Evolutionary conservation across 2,888 invertebrate genomes (phyloP).

Genomic region (Polylopha cassiicola): DNA sequence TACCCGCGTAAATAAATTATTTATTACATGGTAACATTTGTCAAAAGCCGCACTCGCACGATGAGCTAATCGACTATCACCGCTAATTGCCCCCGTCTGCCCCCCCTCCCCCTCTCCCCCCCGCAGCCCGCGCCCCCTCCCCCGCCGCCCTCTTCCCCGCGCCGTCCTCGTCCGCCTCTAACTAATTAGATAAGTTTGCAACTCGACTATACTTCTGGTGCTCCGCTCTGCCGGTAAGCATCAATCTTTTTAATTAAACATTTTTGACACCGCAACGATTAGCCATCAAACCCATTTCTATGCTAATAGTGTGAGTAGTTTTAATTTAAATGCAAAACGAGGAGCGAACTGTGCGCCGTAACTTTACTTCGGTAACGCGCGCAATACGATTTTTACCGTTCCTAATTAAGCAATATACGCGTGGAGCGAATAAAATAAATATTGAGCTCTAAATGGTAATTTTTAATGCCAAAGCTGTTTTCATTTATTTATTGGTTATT

Average conservation of each 20-base stretch:
- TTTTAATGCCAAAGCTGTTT: constrained; percentile 34
- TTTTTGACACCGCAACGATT: constrained; percentile 75
- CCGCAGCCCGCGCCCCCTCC: constrained; percentile 31
- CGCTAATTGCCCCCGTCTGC: constrained; percentile 69
- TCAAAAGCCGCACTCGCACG: constrained; percentile 75
- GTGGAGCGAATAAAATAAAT: constrained; percentile 11
- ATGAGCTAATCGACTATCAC: constrained; percentile 78
- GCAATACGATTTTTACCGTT: constrained; percentile 17
- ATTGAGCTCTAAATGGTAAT: constrained; percentile 20
- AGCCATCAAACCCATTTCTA: constrained; percentile 68
- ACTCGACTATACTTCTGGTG: constrained; percentile 74
- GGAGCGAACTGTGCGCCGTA: constrained; percentile 26
- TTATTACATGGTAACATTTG: constrained; percentile 64
- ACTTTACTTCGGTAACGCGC: constrained; percentile 19
- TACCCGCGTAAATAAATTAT: constrained; percentile 58
- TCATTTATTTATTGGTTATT: constrained; percentile 41
- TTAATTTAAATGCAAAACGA: constrained; percentile 51
- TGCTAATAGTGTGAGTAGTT: constrained; percentile 60
- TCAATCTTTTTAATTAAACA: constrained; percentile 78
- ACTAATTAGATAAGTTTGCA: constrained; percentile 78
- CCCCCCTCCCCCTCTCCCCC: constrained; percentile 29
- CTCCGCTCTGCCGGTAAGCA: constrained; percentile 69
- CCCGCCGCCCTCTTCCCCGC: constrained; percentile 34
- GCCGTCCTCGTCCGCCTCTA: constrained; percentile 34
- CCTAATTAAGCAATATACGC: constrained; percentile 24